phyloP scores from a whole-genome alignment of 2,797 vertebrate genomes.

The Phrynocephalus guinanensis region DNA sequence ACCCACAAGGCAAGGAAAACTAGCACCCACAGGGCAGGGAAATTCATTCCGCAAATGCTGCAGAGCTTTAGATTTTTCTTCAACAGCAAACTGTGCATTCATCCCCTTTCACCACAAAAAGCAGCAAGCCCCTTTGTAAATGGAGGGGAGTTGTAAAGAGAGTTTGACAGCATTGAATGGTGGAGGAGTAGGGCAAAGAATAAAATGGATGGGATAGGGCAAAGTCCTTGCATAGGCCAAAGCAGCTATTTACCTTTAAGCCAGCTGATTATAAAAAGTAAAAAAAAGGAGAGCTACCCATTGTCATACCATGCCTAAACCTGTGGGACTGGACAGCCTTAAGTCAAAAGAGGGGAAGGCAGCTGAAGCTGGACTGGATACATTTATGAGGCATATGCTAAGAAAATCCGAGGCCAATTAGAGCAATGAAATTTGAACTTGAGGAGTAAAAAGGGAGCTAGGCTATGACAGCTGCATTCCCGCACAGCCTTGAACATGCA shows the following conservation, averaged over 20 bases:
- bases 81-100: not conserved
- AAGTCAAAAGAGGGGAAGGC: not conserved
- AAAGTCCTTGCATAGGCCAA: not conserved
- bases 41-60: not conserved
- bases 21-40: not conserved
- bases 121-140: not conserved
- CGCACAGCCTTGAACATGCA: slow-evolving; percentile 21
- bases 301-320: too few relatives aligned
- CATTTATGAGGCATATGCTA: not conserved
- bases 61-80: not conserved
- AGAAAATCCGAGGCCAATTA: not conserved
- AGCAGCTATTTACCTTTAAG: not conserved
- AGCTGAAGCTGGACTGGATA: too few relatives aligned
- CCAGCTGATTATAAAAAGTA: not conserved
- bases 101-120: not conserved
- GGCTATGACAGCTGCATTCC: not conserved
- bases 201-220: not conserved
- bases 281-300: not conserved
- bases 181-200: not conserved
- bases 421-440: not conserved
- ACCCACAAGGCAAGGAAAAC: not conserved
- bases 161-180: not conserved
- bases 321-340: not conserved
- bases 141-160: not conserved
- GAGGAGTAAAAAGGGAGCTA: not conserved